Percentiles rank a stretch among this genome's conserved stretches.
phyloP scores from a whole-genome alignment of 2,797 vertebrate species.

The Neosilurus mollespiculum region DNA sequence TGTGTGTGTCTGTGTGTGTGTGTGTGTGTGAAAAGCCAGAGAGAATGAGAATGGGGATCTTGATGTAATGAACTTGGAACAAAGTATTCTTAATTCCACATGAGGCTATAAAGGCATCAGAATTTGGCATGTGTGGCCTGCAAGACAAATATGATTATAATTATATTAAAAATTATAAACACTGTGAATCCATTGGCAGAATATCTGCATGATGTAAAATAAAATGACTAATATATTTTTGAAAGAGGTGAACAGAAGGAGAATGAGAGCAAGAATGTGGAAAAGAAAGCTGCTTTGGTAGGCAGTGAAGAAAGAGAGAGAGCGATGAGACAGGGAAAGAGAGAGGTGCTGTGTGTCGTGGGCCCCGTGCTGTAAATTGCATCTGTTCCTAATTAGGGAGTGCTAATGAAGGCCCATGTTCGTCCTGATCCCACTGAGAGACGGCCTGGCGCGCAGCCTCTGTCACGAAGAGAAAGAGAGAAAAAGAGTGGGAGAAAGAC shows the following conservation, averaged over 20 bases:
- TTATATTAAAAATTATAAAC: not conserved
- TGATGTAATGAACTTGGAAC: slow-evolving; percentile 56
- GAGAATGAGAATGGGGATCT: slow-evolving; percentile 43
- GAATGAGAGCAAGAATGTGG: not conserved
- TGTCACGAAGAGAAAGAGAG: slow-evolving; percentile 59
- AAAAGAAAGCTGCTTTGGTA: slow-evolving; percentile 30
- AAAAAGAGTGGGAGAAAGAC: slow-evolving; percentile 31
- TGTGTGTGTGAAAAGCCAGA: slow-evolving; percentile 40
- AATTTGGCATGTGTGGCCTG: slow-evolving; percentile 26
- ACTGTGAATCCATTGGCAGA: not conserved
- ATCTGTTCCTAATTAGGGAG: slow-evolving; percentile 82
- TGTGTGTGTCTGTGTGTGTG: slow-evolving; percentile 39
- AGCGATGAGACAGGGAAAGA: slow-evolving; percentile 33
- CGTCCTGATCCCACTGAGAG: slow-evolving; percentile 63
- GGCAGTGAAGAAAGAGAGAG: slow-evolving; percentile 24
- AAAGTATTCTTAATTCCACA: slow-evolving; percentile 58
- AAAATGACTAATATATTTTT: not conserved
- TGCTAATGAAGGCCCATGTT: slow-evolving; percentile 81
- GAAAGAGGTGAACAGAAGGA: slow-evolving; percentile 16
- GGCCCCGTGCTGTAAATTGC: slow-evolving; percentile 67
- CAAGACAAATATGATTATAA: not conserved
- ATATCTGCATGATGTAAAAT: not conserved
- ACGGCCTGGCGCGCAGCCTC: slow-evolving; percentile 61
- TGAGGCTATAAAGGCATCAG: slow-evolving; percentile 49
- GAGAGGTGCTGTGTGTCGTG: slow-evolving; percentile 53